Conservation (phyloP, 2,888 invertebrate genomes). For the Endotricha flammealis region DNA sequence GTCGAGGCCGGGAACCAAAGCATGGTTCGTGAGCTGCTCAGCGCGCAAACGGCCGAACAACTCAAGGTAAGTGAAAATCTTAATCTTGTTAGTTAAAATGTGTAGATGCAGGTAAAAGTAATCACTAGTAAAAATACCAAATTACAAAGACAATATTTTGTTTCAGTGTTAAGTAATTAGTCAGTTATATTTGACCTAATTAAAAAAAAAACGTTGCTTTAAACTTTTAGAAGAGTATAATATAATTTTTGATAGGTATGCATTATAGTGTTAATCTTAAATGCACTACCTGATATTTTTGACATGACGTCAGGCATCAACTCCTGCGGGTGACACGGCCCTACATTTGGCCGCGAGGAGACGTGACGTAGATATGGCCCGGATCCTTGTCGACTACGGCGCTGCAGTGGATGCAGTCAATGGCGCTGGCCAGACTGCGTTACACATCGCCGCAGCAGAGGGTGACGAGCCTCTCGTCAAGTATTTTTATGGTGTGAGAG, state of each 20-base stretch:
- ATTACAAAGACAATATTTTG: too few relatives aligned
- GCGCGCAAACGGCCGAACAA: constrained; percentile 92
- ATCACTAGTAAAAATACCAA: too few relatives aligned
- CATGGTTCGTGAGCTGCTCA: constrained; percentile 95
- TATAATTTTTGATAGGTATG: too few relatives aligned
- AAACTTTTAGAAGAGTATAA: too few relatives aligned
- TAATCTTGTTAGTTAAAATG: too few relatives aligned
- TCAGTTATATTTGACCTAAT: too few relatives aligned
- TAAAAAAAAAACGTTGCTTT: too few relatives aligned
- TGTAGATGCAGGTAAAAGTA: too few relatives aligned
- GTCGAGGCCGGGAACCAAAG: constrained; percentile 97
- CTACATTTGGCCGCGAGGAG: constrained; percentile 96
- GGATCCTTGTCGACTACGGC: constrained; percentile 94
- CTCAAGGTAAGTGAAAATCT: constrained; percentile 79
- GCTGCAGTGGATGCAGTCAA: constrained; percentile 95
- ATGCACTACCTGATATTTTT: constrained; percentile 10
- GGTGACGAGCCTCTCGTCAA: constrained; percentile 97
- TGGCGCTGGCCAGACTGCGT: constrained; percentile 94
- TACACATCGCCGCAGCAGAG: constrained; percentile 97
- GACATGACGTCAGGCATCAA: constrained; percentile 77
- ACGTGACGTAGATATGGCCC: constrained; percentile 94
- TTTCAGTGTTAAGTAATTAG: too few relatives aligned
- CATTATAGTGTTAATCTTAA: too few relatives aligned
- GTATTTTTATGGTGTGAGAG: constrained; percentile 95
- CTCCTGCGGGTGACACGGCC: constrained; percentile 93